phyloP scores from a whole-genome alignment of 2,888 invertebrate species.

The Tachystola acroxantha region DNA sequence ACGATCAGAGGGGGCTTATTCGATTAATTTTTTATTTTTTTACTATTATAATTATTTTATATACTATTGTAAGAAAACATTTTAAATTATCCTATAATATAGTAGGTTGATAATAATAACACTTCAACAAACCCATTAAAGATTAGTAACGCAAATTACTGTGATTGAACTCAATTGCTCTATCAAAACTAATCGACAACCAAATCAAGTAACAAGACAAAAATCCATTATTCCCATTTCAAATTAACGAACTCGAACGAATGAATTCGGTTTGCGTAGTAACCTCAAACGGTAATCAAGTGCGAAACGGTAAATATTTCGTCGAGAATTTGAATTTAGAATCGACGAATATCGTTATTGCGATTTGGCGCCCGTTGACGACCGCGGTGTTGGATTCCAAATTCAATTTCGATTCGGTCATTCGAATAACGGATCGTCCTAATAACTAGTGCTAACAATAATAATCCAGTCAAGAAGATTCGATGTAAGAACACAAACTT shows the following conservation, averaged over 20 bases:
- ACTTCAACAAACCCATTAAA: no score
- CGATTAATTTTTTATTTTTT: no score
- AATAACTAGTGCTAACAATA: slow-evolving; percentile 1
- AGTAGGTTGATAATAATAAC: no score
- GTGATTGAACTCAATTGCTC: no score
- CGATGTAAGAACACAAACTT: no score
- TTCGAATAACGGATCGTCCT: neutral
- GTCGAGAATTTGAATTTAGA: slow-evolving; percentile 7
- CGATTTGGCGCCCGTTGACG: slow-evolving; percentile 6
- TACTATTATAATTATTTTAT: no score
- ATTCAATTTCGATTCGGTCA: slow-evolving; percentile 8
- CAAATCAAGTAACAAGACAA: neutral
- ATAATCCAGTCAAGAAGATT: no score
- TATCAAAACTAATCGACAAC: neutral
- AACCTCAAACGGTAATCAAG: slow-evolving; percentile 1
- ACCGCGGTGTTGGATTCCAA: slow-evolving; percentile 5
- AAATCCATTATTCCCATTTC: slow-evolving; percentile 5
- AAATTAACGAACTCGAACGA: slow-evolving; percentile 7
- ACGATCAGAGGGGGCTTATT: no score
- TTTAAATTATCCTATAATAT: no score
- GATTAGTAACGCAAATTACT: no score
- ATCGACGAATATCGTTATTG: slow-evolving; percentile 7
- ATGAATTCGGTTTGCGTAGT: slow-evolving; percentile 8
- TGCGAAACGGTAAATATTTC: slow-evolving; percentile 12
- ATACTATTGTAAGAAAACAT: no score